Base-by-base conservation (phyloP, 2,113 vertebrate genomes). In the Tinamus guttatus region DNA sequence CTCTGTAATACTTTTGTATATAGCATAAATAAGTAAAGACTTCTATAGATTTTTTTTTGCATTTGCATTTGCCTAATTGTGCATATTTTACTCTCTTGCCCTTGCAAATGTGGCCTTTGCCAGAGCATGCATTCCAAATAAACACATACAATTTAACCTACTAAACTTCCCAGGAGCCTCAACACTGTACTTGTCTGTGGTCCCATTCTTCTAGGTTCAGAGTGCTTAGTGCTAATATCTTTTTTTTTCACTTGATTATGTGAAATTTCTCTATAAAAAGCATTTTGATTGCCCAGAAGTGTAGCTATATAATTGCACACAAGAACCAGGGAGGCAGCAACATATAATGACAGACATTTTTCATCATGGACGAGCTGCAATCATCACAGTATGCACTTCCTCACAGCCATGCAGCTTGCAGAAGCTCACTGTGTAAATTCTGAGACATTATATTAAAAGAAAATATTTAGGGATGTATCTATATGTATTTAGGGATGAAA, bases 301-400 rank as follows among this genome's bases (percentile, higher is more conserved):
- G 19, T 91, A 70, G 84, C 56, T 85, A 20, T 80, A 78, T 67
- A 81, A 62, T 34, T 70, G 65, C 73, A 87, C 67, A 59, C 32
- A 73, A 28, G 51, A 78, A 45, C 60, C 34, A 30, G 77, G 88
- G 59, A 77, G 75, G 34, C 36, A 85, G 34, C 36, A 85, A 87
- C 80, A 22, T 82, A 13, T 85, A 58, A 68, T 67, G 96, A 94
- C 87, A 69, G 45, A 36, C 71, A 65, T 96, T 95, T 96, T 94
- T 92, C 76, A 63, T 93, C 86, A 74, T 14, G 36, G 81, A 93
- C 2, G 85, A 93, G 89, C 92, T 90, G 28, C 85, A 81, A 62
- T 96, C 89, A 92, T 85, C 96, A 88, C 95, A 93, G 96, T 93
- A 62, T 74, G 89, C 22, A 38, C 71, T 95, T 96, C 91, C 95